Percentiles rank a stretch among this genome's conserved stretches.
These are phyloP conservation scores for Otocyon megalotis DNA, from an alignment of 2,113 vertebrate genomes.

Conservation along the genomic window DNA sequence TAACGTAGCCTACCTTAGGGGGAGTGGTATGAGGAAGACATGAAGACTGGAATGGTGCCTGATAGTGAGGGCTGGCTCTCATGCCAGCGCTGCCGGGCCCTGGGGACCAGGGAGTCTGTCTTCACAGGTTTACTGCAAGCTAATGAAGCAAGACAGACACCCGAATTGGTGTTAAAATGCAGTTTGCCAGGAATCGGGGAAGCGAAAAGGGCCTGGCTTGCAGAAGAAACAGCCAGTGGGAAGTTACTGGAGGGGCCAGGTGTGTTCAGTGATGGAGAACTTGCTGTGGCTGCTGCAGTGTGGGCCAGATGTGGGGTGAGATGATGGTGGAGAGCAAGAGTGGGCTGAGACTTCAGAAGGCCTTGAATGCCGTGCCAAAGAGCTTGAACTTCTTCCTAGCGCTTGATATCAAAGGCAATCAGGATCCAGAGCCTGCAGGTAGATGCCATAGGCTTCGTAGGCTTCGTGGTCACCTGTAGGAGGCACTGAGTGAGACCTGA, in stretches of 20 bases:
- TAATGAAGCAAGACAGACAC: not conserved
- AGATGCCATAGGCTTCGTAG: too few relatives aligned
- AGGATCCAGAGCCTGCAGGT: not conserved
- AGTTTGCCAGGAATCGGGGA: not conserved
- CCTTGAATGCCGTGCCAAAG: not conserved
- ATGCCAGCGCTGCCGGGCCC: not conserved
- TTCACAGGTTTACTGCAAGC: not conserved
- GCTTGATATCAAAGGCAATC: not conserved
- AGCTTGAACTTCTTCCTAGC: not conserved
- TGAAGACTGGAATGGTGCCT: too few relatives aligned
- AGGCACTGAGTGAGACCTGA: not conserved
- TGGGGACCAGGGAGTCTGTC: not conserved
- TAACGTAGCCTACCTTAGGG: not conserved
- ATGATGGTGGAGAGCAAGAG: not conserved
- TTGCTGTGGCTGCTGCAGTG: not conserved
- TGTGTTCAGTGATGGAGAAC: not conserved
- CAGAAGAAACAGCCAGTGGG: not conserved
- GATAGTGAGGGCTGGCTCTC: not conserved
- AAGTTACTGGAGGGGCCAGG: not conserved
- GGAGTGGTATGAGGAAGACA: not conserved
- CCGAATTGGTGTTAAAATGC: not conserved
- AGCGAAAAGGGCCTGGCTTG: not conserved
- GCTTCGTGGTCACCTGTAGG: not conserved
- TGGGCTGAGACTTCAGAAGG: not conserved
- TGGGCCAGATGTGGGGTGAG: too few relatives aligned